These are phyloP conservation scores for Dicrurus megarhynchus DNA, from an alignment of 2,113 vertebrate species.

Conservation along the genomic window DNA sequence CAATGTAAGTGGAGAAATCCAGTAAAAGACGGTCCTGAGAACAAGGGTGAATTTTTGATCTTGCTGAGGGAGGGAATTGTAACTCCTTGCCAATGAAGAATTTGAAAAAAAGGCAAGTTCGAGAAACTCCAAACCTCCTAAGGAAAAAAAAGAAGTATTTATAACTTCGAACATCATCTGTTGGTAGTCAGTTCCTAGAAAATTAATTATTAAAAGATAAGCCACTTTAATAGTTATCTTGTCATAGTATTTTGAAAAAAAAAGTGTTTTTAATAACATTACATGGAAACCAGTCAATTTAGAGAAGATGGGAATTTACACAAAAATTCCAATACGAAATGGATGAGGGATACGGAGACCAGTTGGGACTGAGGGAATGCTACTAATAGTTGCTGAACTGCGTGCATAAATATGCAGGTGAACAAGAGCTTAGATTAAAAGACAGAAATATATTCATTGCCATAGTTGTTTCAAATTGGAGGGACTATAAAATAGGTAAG, in stretches of 20 bases:
- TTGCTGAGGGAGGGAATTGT: background rate
- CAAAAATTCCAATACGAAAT: background rate
- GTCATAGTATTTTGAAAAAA: background rate
- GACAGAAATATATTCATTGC: background rate
- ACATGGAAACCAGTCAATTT: background rate
- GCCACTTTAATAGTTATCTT: background rate
- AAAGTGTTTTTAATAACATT: background rate
- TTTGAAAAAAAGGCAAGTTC: background rate
- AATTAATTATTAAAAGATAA: background rate
- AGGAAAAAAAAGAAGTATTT: background rate
- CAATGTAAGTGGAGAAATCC: background rate
- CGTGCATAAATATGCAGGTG: background rate
- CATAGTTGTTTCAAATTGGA: background rate
- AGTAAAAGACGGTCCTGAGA: background rate
- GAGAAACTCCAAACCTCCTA: background rate
- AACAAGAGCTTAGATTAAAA: background rate
- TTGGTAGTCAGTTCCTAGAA: background rate
- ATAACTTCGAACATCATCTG: background rate
- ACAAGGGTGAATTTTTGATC: background rate
- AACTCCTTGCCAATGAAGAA: background rate
- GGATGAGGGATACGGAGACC: background rate
- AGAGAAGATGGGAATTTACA: background rate
- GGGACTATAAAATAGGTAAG: background rate
- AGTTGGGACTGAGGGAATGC: background rate
- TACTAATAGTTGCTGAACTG: background rate